Evolutionary conservation across 2,797 vertebrate species (phyloP).

Genomic region (Neosilurus mollespiculum): DNA sequence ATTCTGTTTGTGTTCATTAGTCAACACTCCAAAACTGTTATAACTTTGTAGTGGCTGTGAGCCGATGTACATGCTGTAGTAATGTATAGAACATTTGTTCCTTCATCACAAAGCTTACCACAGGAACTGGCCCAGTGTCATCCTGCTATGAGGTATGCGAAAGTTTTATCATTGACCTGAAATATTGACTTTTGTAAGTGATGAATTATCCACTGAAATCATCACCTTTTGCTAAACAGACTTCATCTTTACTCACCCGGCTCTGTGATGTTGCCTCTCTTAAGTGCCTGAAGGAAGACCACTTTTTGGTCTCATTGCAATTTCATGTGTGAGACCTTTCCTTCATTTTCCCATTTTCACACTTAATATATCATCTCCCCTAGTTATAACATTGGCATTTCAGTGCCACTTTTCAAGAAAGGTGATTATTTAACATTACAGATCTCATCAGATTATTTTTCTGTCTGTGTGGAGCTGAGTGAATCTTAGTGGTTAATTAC

Average conservation of each 20-base stretch:
- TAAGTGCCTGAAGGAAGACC: conserved; percentile 30
- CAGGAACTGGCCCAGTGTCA: conserved; percentile 74
- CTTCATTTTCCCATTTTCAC: conserved; percentile 47
- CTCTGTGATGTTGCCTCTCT: conserved; percentile 48
- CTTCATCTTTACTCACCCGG: conserved; percentile 56
- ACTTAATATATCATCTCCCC: conserved; percentile 41
- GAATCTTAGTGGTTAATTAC: background rate
- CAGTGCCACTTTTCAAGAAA: conserved; percentile 10
- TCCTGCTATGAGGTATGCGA: conserved; percentile 74
- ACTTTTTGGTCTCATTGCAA: conserved; percentile 47
- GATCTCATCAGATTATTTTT: conserved; percentile 8
- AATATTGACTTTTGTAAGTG: conserved; percentile 59
- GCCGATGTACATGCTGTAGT: conserved; percentile 55
- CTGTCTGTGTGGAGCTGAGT: background rate
- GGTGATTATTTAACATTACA: conserved; percentile 6
- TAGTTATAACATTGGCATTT: conserved; percentile 13
- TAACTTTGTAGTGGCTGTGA: conserved; percentile 27
- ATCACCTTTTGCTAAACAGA: conserved; percentile 43
- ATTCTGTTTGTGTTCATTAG: conserved; percentile 21
- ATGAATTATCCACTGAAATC: conserved; percentile 55
- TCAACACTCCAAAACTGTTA: conserved; percentile 32
- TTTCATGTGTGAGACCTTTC: conserved; percentile 48
- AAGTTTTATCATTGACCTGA: conserved; percentile 62
- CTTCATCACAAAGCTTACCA: conserved; percentile 77
- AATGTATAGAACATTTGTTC: conserved; percentile 68